These are phyloP conservation scores for Gallinago undulata DNA, from an alignment of 2,113 vertebrate genomes.

Conservation along the genomic window DNA sequence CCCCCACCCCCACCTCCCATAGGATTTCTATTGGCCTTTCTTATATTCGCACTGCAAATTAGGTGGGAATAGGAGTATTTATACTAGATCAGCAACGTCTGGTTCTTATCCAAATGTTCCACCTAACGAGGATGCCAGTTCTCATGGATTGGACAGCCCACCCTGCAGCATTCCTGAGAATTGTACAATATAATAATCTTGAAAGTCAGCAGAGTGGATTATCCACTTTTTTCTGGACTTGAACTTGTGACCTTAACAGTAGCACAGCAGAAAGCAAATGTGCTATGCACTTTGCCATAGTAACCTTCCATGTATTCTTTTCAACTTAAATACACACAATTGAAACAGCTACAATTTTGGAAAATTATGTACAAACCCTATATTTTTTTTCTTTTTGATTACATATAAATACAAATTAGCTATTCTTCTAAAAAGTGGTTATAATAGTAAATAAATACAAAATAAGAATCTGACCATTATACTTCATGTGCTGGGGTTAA, in stretches of 20 bases:
- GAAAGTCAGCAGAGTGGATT: slow-evolving; percentile 86
- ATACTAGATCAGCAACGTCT: slow-evolving; percentile 72
- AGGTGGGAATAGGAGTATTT: slow-evolving; percentile 52
- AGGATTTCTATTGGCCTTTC: slow-evolving; percentile 65
- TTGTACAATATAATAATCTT: slow-evolving; percentile 85
- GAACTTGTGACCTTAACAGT: slow-evolving; percentile 86
- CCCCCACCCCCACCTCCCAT: slow-evolving; percentile 5
- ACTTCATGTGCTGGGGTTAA: slow-evolving; percentile 99
- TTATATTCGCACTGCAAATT: slow-evolving; percentile 64
- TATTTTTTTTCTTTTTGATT: slow-evolving; percentile 89
- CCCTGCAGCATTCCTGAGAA: slow-evolving; percentile 84
- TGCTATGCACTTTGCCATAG: slow-evolving; percentile 81
- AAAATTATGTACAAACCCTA: slow-evolving; percentile 89
- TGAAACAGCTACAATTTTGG: slow-evolving; percentile 79
- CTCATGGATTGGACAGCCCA: slow-evolving; percentile 78
- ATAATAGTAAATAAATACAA: slow-evolving; percentile 99
- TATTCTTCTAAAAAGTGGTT: slow-evolving; percentile 99
- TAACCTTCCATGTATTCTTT: slow-evolving; percentile 81
- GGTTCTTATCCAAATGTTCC: slow-evolving; percentile 77
- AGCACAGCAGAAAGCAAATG: slow-evolving; percentile 83
- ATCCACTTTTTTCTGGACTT: slow-evolving; percentile 82
- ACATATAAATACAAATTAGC: slow-evolving; percentile 99
- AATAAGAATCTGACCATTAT: slow-evolving; percentile 99
- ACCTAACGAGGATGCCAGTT: slow-evolving; percentile 75
- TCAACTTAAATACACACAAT: slow-evolving; percentile 85